Percentiles rank a stretch among this genome's conserved stretches.
Evolutionary conservation across 2,113 vertebrate genomes (phyloP).

Genomic region (Hippopotamus amphibius): DNA sequence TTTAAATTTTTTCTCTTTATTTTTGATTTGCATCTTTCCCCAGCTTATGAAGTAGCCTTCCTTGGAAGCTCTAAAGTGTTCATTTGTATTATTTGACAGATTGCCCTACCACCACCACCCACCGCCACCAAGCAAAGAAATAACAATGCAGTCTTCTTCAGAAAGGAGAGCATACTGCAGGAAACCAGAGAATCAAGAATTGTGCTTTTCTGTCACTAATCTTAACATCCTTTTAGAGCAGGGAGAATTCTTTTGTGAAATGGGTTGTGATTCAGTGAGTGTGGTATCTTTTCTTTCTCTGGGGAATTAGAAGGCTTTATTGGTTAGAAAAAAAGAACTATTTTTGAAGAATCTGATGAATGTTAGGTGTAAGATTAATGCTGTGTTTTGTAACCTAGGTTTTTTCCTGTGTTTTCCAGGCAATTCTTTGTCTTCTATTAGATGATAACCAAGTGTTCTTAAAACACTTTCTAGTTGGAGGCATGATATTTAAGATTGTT

Average conservation of each 20-base stretch:
- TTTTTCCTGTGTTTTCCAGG: constrained; percentile 7
- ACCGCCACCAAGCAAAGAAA: not conserved
- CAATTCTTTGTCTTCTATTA: not conserved
- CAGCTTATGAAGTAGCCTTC: not conserved
- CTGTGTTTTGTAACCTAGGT: not conserved
- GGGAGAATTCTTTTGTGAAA: not conserved
- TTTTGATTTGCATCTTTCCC: not conserved
- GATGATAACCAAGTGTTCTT: constrained; percentile 9
- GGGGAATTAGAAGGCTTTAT: not conserved
- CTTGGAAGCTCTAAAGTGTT: not conserved
- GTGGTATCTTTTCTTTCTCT: not conserved
- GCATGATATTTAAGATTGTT: not conserved
- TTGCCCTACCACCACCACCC: not conserved
- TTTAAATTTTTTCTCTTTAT: not conserved
- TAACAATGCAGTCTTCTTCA: not conserved
- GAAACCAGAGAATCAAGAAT: not conserved
- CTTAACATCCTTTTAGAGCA: not conserved
- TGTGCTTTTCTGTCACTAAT: not conserved
- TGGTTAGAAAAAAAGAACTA: not conserved
- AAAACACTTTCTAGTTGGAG: not conserved
- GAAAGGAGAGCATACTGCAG: not conserved
- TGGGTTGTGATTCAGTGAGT: not conserved
- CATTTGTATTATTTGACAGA: not conserved
- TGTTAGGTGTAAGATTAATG: not conserved
- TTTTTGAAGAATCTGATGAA: not conserved